Evolutionary conservation across 2,797 vertebrate genomes (phyloP).

Genomic region (Neomorphus geoffroyi): DNA sequence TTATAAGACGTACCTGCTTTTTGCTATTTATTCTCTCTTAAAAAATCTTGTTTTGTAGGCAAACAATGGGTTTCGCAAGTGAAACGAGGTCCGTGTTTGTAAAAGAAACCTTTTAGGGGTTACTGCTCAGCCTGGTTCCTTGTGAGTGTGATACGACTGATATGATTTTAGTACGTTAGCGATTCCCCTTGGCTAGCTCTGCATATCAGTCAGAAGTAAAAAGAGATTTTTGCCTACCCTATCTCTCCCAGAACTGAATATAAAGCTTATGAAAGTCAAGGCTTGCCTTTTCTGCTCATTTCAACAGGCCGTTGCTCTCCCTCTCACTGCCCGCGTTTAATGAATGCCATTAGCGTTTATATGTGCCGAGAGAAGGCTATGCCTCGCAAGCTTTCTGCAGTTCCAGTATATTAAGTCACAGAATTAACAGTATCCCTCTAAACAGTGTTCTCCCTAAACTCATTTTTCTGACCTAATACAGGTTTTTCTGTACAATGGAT

Average conservation of each 20-base stretch:
- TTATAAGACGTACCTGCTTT: not conserved
- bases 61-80: not conserved
- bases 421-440: not conserved
- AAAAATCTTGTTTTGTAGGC: not conserved
- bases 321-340: not conserved
- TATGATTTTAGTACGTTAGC: accelerated
- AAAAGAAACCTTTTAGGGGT: not conserved
- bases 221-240: not conserved
- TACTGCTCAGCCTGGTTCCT: not conserved
- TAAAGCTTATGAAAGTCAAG: not conserved
- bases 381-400: not conserved
- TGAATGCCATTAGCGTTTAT: not conserved
- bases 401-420: not conserved
- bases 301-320: not conserved
- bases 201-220: not conserved
- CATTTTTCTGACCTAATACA: not conserved
- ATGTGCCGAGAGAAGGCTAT: not conserved
- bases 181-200: not conserved
- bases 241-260: not conserved
- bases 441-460: not conserved
- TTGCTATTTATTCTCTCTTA: not conserved
- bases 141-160: not conserved
- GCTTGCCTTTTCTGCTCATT: not conserved
- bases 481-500: not conserved
- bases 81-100: not conserved